Evolutionary conservation across 1,140 invertebrate genomes (phyloP).

Genomic region (Drosophila parabipectinata): DNA sequence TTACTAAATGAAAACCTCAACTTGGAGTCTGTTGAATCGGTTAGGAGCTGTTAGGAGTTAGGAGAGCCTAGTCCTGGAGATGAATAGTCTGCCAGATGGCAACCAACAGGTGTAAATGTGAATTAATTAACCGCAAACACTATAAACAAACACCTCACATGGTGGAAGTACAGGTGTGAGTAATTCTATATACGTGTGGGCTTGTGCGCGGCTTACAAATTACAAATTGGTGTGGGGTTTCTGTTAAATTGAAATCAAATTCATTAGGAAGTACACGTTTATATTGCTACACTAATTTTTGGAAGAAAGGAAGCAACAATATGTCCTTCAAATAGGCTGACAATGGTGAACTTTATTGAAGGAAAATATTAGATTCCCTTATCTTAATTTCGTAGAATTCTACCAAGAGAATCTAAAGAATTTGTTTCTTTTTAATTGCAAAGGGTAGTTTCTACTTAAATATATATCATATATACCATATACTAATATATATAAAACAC

Average conservation of each 20-base stretch:
- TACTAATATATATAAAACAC: too few relatives aligned
- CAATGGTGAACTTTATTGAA: too few relatives aligned
- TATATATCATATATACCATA: too few relatives aligned
- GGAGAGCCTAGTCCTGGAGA: not conserved
- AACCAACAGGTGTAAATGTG: slow-evolving; percentile 82
- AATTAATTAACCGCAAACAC: slow-evolving; percentile 84
- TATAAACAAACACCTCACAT: slow-evolving; percentile 74
- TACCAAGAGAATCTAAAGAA: too few relatives aligned
- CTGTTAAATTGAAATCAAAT: slow-evolving; percentile 77
- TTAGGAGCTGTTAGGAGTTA: not conserved
- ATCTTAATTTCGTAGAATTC: too few relatives aligned
- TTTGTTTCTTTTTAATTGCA: too few relatives aligned
- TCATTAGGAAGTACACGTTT: slow-evolving; percentile 57
- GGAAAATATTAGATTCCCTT: too few relatives aligned
- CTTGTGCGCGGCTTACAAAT: slow-evolving; percentile 19
- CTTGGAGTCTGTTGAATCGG: not conserved
- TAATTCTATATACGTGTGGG: slow-evolving; percentile 3
- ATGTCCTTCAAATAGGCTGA: not conserved
- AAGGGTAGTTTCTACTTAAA: too few relatives aligned
- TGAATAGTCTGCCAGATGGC: slow-evolving; percentile 4
- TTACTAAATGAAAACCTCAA: too few relatives aligned
- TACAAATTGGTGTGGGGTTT: slow-evolving; percentile 72
- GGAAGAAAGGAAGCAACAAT: slow-evolving; percentile 21
- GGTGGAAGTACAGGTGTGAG: slow-evolving; percentile 1
- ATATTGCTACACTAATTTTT: slow-evolving; percentile 48